Percentiles rank a stretch among this genome's conserved stretches.
These are phyloP conservation scores for Egretta garzetta DNA, from an alignment of 2,113 vertebrate genomes.

Conservation along the genomic window DNA sequence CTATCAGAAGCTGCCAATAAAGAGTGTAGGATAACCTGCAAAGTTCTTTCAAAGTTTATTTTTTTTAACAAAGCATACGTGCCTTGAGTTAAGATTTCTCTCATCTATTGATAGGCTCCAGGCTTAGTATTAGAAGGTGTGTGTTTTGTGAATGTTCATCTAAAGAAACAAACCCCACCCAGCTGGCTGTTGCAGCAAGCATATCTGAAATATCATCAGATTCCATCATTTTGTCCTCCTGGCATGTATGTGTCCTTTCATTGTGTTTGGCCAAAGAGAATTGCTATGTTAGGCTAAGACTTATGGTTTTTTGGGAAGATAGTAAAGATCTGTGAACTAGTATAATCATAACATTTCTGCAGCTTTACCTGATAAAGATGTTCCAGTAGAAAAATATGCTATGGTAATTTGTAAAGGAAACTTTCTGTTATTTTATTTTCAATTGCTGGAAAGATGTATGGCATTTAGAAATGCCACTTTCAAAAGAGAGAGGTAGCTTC, in stretches of 20 bases:
- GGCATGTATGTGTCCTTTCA: neutral
- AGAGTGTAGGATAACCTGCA: constrained; percentile 18
- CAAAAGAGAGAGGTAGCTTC: constrained; percentile 15
- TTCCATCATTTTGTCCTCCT: neutral
- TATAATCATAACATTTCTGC: constrained; percentile 3
- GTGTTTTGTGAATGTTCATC: neutral
- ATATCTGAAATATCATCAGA: constrained; percentile 1
- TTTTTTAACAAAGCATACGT: constrained; percentile 8
- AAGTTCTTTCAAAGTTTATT: constrained; percentile 24
- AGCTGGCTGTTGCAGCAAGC: neutral
- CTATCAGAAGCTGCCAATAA: constrained; percentile 53
- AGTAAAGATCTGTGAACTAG: neutral
- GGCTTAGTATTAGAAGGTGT: neutral
- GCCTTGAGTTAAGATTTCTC: constrained; percentile 14
- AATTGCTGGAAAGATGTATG: neutral
- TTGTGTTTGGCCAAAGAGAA: neutral
- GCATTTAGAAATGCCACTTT: constrained; percentile 48
- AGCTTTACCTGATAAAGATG: constrained; percentile 14
- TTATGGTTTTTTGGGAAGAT: neutral
- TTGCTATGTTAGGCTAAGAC: neutral
- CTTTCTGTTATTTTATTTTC: constrained; percentile 37
- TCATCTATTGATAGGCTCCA: neutral
- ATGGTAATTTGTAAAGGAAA: constrained; percentile 26
- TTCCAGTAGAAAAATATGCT: neutral
- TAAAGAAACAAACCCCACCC: neutral